These are phyloP conservation scores for Nerophis lumbriciformis DNA, from an alignment of 2,113 vertebrate genomes.

Conservation along the genomic window DNA sequence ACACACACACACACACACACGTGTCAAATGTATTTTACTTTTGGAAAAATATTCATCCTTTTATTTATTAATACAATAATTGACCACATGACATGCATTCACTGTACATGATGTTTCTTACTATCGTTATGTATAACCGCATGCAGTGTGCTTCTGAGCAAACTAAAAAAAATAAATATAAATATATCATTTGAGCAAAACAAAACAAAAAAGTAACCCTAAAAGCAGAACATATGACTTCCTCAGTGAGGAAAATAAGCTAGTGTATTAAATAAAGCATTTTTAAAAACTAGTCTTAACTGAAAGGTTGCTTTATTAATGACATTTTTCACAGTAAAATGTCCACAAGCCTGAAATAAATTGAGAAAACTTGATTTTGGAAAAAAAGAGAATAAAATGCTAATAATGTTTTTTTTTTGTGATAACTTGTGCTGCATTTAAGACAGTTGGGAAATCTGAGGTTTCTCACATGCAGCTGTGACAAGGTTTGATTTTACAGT, in stretches of 20 bases:
- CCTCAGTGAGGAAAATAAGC: conserved; percentile 6
- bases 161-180: conserved; percentile 34
- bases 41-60: conserved; percentile 63
- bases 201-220: conserved; percentile 28
- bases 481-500: too few species aligned
- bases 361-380: too few species aligned
- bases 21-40: conserved; percentile 1
- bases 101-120: conserved; percentile 47
- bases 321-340: background rate
- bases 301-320: background rate
- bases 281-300: conserved; percentile 7
- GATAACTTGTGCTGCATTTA: too few species aligned
- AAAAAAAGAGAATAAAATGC: too few species aligned
- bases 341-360: background rate
- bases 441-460: too few species aligned
- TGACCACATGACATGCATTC: conserved; percentile 59
- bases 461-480: too few species aligned
- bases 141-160: conserved; percentile 42
- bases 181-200: conserved; percentile 18
- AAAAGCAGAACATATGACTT: conserved; percentile 20
- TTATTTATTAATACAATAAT: conserved; percentile 56
- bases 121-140: conserved; percentile 39
- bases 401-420: too few species aligned
- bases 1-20: too few species aligned
- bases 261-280: conserved; percentile 6